Evolutionary conservation across 2,888 invertebrate genomes (phyloP), one percentile per base, ranked within the genome.

Genomic region (Drosophila mercatorum): DNA sequence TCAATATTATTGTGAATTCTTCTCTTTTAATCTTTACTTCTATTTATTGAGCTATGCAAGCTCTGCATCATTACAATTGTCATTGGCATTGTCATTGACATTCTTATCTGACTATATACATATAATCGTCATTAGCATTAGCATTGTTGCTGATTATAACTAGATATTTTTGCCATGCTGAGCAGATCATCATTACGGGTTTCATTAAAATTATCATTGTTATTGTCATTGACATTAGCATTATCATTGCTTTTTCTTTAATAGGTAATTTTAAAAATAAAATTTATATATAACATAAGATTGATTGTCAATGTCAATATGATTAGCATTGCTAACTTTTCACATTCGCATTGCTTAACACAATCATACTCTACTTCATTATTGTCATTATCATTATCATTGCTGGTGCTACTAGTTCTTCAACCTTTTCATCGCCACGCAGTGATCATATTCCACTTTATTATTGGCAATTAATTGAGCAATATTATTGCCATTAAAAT

Each of bases 1-100:
- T 68, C 40, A 57, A 43, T 56, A 60, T 75, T 43, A 64, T 74
- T 55, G 40, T 43, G 8, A 10, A n/a, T 28, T 58, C 1, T n/a
- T 38, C 41, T 46, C 46, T 38, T 5, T n/a, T 10, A 10, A 0
- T 28, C 14, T 28, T 8, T 34, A 17, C 34, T 17, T 10, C 10
- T 11, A 5, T 11, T 17, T 11, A 10, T 11, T n/a, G 2, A 36
- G 31, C 28, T 28, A 8, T 7, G 3, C 47, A 11, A 22, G 22
- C 11, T 0, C 5, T 6, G n/a, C 5, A n/a, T n/a, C 51, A 51
- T 51, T 51, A 34, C 2, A 12, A 12, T 51, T 51, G 17, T 17
- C 17, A 51, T 51, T 36, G 7, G 0, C 17, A 34, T 36, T 36
- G 36, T 11, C 36, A 51, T 22, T 51, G 11, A 3, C 2, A 3